Evolutionary conservation across 2,888 invertebrate species (phyloP), one percentile per base, ranked within the genome.

Genomic region (Brachylomia viminalis): DNA sequence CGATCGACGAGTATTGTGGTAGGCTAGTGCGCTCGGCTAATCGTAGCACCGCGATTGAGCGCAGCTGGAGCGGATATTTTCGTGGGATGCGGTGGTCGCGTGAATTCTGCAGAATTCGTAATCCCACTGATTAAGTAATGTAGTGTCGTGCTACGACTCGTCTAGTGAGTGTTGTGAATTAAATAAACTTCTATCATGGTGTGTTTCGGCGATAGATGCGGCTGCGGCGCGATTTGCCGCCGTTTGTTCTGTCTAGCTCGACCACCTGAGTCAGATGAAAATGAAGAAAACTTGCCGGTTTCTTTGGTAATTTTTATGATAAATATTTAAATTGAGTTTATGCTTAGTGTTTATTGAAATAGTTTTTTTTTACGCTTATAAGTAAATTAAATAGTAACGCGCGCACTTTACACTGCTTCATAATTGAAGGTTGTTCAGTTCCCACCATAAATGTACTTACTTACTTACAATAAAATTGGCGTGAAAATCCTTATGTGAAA

Each of bases 141-240:
- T 89, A 85, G 87, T 87, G 82, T 85, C 71, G 81, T 75, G 76
- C 73, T 85, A 67, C 23, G 23, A 56, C 72, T 86, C 77, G 79
- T 86, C 62, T 74, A 84, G 85, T 89, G 80, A 86, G 77, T 79
- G 69, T 82, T 80, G 84, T 88, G 85, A 79, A 80, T 61, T 84
- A 81, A 81, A 83, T 79, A 76, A 82, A 75, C 83, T 73, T 74
- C 84, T 67, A 80, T 80, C 66, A 91, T 92, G 95, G 95, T 94
- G 83, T 93, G 94, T 77, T 74, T 86, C 77, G 92, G 90, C 59
- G 91, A 90, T 77, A 92, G 91, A 88, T 95, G 95, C 86, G 91
- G 93, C 56, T 96, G 96, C 85, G 91, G 93, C 77, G 92, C 93
- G 47, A 92, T 95, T 83, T 96, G 96, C 86, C 93, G 93, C 65